Base-by-base conservation (phyloP, 2,888 invertebrate genomes). In the Sympetrum striolatum region DNA sequence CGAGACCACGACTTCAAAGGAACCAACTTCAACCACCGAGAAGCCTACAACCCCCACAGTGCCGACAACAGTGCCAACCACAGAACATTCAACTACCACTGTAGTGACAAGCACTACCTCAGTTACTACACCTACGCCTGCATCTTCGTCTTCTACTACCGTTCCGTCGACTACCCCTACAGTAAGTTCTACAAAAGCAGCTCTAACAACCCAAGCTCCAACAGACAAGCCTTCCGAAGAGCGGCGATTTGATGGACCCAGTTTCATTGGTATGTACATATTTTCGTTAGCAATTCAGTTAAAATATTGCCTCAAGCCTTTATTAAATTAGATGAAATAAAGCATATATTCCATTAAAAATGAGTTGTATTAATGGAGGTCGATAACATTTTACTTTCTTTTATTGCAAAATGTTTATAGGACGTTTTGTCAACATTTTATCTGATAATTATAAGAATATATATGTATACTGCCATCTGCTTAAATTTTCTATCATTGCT, bases 241-340 rank as follows among this genome's bases (percentile, higher is more conserved):
- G 93, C 94, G 93, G 93, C 95, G 96, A 81, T 97, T 97, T 92
- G 97, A 97, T 93, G 96, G 96, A 2, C 95, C 97, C 1, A 97
- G 97, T 92, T 97, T 97, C 93, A 95, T 97, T 91, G 92, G 92
- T 92, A 91, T 91, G 91, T 4, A 64, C 10, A 6, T 18, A 3
- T 53, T 18, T 14, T 58, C 44, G 86, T 25, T 10, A 64, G 5
- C 39, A 44, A 6, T 90, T 44, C 44, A 91, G 82, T 6, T n/a
- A 53, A 18, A 8, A 48, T 90, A 81, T 25, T 80, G 22, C 73
- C 14, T 79, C n/a, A 22, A 22, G 18, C 14, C 4, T 12, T 53
- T 14, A 53, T 53, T 12, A 2, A 53, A n/a, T n/a, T n/a, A n/a
- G n/a, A n/a, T n/a, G n/a, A n/a, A n/a, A n/a, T n/a, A n/a, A n/a